Base-by-base conservation (phyloP, 2,797 vertebrate genomes). In the Lindbergichthys nudifrons region DNA sequence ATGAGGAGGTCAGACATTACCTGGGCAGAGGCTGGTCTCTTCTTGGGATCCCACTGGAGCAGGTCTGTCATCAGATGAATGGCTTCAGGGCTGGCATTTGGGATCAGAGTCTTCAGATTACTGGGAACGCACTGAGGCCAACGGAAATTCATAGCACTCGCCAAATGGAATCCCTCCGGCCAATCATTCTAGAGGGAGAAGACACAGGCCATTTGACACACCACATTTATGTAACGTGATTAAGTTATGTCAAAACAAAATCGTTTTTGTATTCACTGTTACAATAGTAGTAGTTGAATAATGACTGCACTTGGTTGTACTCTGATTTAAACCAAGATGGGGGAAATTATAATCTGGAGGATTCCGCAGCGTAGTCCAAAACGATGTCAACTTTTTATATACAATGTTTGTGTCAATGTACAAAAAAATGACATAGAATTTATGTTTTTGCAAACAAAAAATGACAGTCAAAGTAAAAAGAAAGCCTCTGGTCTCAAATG, bases 101-200 rank as follows among this genome's bases (percentile, higher is more conserved):
- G 97, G 75, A 99, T 99, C 15, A 99, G 96, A 16, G 96, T 96
- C 92, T 97, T 98, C 58, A 99, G 90, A 80, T 96, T 96, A 87
- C 95, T 97, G 47, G 97, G 95, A 71, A 99, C 95, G 87, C 97
- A 99, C 14, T 99, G 98, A 46, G 98, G 98, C 92, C 98, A 99
- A 66, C 96, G 97, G 92, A 99, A 99, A 76, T 96, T 98, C 97
- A 99, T 99, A 4, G 95, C 93, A 72, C 94, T 92, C 1, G 97
- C 97, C 66, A 99, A 95, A 77, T 97, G 97, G 89, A 95, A 96
- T 64, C 97, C 97, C 87, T 99, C 97, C 0, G 95, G 92, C 98
- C 98, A 99, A 75, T 99, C 97, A 50, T 91, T 96, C 98, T 99
- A 73, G 13, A 85, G 23, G 48, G 14, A 72, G 26, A 62, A 60